Conservation (phyloP, 64 coral and sea anemone genomes). For the Orbicella faveolata region DNA sequence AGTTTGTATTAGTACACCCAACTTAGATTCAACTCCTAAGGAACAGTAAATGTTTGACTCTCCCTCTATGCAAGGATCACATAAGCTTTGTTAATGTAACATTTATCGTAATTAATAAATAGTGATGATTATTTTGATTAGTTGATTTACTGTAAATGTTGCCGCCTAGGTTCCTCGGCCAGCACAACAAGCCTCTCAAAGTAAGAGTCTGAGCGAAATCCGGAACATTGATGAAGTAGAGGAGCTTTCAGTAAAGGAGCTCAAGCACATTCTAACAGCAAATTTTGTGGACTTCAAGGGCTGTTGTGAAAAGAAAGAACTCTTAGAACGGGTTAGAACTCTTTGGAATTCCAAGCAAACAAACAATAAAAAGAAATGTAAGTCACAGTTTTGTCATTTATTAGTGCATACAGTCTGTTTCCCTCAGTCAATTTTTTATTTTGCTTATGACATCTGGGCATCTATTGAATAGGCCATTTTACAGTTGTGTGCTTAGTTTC, state of each 20-base stretch:
- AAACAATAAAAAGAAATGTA: slow-evolving; percentile 48
- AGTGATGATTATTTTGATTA: neutral
- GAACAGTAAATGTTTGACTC: no score
- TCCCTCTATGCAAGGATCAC: no score
- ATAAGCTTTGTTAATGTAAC: no score
- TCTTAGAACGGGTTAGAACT: slow-evolving; percentile 66
- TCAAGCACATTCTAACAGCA: slow-evolving; percentile 77
- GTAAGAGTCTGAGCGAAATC: slow-evolving; percentile 79
- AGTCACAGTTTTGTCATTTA: neutral
- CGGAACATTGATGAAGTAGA: slow-evolving; percentile 76
- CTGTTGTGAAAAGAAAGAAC: slow-evolving; percentile 88
- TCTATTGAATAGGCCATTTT: no score
- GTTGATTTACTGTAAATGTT: neutral
- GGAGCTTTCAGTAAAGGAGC: slow-evolving; percentile 77
- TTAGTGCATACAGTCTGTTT: no score
- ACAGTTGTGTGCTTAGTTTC: no score
- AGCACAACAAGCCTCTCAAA: neutral
- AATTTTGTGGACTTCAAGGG: slow-evolving; percentile 97
- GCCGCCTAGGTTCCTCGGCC: neutral
- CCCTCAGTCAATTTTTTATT: no score
- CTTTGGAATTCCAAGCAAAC: slow-evolving; percentile 83
- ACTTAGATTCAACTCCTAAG: no score
- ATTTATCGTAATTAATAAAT: neutral
- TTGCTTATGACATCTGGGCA: no score
- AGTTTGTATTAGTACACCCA: no score